Evolutionary conservation across 2,797 vertebrate species (phyloP).

Genomic region (Gallinago solitaria): DNA sequence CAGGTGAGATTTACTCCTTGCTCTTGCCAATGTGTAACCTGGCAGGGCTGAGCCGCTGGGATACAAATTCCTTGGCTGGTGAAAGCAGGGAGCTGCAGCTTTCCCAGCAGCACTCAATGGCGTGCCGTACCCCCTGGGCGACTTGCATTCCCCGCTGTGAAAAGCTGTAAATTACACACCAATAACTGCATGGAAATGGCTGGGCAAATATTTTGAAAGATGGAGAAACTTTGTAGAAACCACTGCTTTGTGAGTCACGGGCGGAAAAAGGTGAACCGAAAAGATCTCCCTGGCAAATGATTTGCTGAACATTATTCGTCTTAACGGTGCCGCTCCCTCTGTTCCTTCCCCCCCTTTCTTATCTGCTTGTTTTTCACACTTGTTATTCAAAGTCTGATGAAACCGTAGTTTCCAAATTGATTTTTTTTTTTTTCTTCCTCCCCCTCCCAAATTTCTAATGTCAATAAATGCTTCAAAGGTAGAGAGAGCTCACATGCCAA

Average conservation of each 20-base stretch:
- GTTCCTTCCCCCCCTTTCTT: neutral
- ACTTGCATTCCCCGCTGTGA: neutral
- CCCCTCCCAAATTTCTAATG: constrained; percentile 1
- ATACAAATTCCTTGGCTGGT: neutral
- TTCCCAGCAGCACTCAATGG: neutral
- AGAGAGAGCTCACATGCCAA: neutral
- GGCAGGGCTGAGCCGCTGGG: neutral
- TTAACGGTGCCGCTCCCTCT: accelerated
- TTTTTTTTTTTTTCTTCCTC: neutral
- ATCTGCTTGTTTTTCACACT: neutral
- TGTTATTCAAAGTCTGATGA: neutral
- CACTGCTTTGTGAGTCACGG: neutral
- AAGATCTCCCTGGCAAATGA: neutral
- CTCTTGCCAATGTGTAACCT: constrained; percentile 42
- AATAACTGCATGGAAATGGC: constrained; percentile 55
- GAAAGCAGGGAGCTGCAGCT: neutral
- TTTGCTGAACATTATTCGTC: neutral
- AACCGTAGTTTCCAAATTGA: constrained; percentile 9
- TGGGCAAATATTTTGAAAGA: constrained; percentile 59
- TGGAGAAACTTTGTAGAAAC: neutral
- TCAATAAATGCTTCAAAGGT: constrained; percentile 61
- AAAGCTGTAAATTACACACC: constrained; percentile 48
- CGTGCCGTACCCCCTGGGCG: neutral
- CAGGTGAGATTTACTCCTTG: constrained; percentile 36
- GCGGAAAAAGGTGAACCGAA: neutral